phyloP scores from a whole-genome alignment of 2,888 invertebrate genomes.

The Eupithecia insigniata region DNA sequence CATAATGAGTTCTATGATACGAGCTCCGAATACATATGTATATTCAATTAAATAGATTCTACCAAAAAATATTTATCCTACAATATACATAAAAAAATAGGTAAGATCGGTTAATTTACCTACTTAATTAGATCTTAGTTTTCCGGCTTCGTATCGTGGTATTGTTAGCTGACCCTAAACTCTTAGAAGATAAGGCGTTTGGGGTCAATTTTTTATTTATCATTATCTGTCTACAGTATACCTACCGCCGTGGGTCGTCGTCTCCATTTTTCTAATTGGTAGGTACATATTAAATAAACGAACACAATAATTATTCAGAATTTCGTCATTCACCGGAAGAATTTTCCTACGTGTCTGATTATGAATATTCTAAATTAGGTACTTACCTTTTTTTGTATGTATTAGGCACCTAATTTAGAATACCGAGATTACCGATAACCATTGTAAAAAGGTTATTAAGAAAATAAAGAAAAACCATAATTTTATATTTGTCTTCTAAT shows the following conservation, averaged over 20 bases:
- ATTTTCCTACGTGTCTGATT: not conserved
- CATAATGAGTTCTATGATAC: too few species aligned
- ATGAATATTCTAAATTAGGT: not conserved
- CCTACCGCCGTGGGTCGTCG: conserved; percentile 10
- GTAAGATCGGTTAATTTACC: not conserved
- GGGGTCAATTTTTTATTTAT: conserved; percentile 15
- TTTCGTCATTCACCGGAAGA: not conserved
- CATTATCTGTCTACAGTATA: not conserved
- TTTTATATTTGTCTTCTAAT: not conserved
- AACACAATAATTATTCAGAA: not conserved
- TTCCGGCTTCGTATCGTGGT: conserved; percentile 7
- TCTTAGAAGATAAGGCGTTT: not conserved
- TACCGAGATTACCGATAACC: not conserved
- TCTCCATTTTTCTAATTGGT: not conserved
- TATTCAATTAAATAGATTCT: too few species aligned
- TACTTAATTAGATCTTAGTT: not conserved
- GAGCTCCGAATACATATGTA: too few species aligned
- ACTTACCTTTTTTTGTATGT: too few species aligned
- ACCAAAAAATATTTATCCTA: too few species aligned
- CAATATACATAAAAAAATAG: too few species aligned
- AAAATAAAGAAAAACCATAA: not conserved
- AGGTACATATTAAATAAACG: not conserved
- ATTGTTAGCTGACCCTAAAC: conserved; percentile 19
- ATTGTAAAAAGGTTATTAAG: not conserved
- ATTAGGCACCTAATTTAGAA: too few species aligned